phyloP scores from a whole-genome alignment of 2,113 vertebrate genomes.

The Sclerurus mexicanus region DNA sequence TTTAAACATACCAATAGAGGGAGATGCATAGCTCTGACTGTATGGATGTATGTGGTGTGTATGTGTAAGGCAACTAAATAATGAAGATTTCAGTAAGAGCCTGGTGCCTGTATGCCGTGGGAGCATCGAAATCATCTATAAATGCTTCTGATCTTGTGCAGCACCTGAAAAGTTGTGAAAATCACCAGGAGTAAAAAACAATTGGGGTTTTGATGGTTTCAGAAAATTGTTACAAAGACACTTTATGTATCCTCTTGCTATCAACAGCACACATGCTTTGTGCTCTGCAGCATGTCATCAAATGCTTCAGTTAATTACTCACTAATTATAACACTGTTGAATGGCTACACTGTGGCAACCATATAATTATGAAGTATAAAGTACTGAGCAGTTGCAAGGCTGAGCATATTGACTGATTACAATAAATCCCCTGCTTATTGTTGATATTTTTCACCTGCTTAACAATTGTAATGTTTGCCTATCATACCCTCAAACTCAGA shows the following conservation, averaged over 20 bases:
- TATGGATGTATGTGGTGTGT: not conserved
- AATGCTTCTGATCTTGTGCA: not conserved
- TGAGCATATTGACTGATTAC: constrained; percentile 71
- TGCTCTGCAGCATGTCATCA: constrained; percentile 60
- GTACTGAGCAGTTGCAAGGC: constrained; percentile 62
- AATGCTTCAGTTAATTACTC: constrained; percentile 77
- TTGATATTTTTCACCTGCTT: constrained; percentile 71
- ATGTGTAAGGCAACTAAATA: not conserved
- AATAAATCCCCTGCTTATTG: constrained; percentile 66
- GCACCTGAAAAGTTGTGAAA: not conserved
- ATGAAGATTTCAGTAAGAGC: not conserved
- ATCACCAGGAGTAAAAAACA: not conserved
- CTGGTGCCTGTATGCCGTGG: not conserved
- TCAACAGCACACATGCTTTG: constrained; percentile 58
- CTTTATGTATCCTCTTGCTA: constrained; percentile 49
- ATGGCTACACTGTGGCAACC: constrained; percentile 70
- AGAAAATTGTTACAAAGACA: constrained; percentile 28
- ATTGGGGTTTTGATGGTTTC: not conserved
- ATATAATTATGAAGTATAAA: constrained; percentile 73
- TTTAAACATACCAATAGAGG: not conserved
- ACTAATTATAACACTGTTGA: constrained; percentile 78
- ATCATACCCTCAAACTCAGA: not conserved
- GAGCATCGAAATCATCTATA: not conserved
- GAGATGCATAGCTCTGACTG: not conserved
- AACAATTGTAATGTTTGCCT: constrained; percentile 57